Evolutionary conservation across 2,113 vertebrate genomes (phyloP).

Genomic region (Hippolais icterina): DNA sequence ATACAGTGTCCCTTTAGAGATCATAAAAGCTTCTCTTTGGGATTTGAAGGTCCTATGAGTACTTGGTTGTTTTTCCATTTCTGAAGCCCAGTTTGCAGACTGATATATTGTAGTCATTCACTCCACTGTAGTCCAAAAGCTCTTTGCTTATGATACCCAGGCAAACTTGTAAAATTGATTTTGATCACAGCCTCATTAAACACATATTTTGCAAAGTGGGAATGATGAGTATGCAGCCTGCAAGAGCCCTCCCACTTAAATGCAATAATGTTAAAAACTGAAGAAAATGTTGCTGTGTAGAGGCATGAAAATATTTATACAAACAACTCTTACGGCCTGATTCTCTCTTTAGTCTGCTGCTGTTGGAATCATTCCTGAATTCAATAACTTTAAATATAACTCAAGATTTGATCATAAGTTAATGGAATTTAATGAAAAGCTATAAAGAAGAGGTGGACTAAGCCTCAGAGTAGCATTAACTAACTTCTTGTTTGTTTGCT

Average conservation of each 20-base stretch:
- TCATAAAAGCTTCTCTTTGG: background rate
- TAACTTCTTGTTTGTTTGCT: background rate
- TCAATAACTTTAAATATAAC: background rate
- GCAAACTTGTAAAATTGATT: background rate
- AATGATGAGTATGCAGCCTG: background rate
- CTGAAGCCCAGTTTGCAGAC: background rate
- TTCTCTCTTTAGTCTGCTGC: background rate
- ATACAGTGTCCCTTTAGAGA: background rate
- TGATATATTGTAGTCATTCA: background rate
- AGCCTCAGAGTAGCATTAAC: background rate
- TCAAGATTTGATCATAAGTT: background rate
- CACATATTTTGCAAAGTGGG: background rate
- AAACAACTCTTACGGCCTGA: background rate
- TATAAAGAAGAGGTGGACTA: background rate
- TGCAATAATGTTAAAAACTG: background rate
- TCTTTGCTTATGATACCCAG: background rate
- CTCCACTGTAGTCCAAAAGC: background rate
- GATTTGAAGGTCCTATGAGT: background rate
- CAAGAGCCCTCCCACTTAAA: background rate
- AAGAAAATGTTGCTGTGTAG: background rate
- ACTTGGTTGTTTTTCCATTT: background rate
- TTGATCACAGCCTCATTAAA: background rate
- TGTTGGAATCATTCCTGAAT: background rate
- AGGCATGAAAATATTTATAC: background rate
- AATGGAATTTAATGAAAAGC: slow-evolving; percentile 2